Base-by-base conservation (phyloP, 2,113 vertebrate species). In the Actinemys pallida region DNA sequence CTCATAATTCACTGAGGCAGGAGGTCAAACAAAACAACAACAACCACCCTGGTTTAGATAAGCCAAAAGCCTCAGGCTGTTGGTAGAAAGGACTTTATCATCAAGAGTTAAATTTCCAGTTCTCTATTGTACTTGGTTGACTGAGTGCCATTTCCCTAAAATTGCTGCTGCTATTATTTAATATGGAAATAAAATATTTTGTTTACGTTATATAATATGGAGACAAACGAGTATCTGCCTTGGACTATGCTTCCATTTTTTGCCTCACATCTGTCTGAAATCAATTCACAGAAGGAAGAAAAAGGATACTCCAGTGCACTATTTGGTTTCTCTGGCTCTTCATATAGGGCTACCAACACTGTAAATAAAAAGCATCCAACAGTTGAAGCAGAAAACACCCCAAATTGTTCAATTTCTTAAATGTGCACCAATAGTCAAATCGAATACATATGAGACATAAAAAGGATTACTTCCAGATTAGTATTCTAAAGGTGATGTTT, bases 261-360 rank as follows among this genome's bases (percentile, higher is more conserved):
- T 76, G 0, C 1, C 1, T 12, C 7, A 90, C 85, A 39, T 24
- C 31, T 81, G 80, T 83, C 31, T 1, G 6, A 95, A 56, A 81
- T 92, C 72, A 92, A 92, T 27, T 59, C n/a, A 84, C 35, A 95
- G 85, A 72, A 92, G 57, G 94, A 50, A 92, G 78, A 54, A 92
- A 98, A 99, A 99, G 99, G 99, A 99, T 99, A 99, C 99, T 99
- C 99, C 97, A 99, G 96, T 85, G 99, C 99, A 97, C 99, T 99
- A 86, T 97, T 98, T 56, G 99, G 99, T 98, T 99, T 99, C 87
- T 99, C 99, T 35, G 98, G 97, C 95, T 99, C 99, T 98, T 99
- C 99, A 92, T 99, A 99, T 86, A 99, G 98, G 92, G 99, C 98
- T 95, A 99, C 99, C 97, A 99, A 96, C 93, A 99, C 99, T 99